Base-by-base conservation (phyloP, 1,140 invertebrate species). In the Cheumatopsyche charites region DNA sequence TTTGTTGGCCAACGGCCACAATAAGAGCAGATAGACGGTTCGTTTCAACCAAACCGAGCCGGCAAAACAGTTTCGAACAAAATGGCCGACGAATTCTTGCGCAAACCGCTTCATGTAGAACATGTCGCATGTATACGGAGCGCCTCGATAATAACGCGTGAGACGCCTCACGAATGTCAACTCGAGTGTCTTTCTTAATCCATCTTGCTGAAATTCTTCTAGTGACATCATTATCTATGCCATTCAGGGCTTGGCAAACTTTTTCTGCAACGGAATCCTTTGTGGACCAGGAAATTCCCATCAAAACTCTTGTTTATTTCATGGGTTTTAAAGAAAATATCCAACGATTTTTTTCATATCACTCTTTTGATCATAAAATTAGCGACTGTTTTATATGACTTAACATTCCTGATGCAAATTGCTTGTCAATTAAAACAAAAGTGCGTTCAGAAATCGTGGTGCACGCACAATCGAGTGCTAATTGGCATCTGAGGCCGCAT, bases 111-210 rank as follows among this genome's bases (percentile, higher is more conserved):
- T 52, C 52, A 68, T 61, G 25, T 61, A n/a, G n/a, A n/a, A 68
- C 52, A 68, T 61, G 25, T 61, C 7, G n/a, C 15, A 66, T 29
- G 41, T 66, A 66, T 66, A 66, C 29, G 29, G 63, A 66, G 52
- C 36, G 47, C 67, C 67, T 17, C 13, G 47, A 68, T 68, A 68
- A 68, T 68, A 68, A 68, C 52, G 67, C 45, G 36, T n/a, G 5
- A 36, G 29, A 25, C 62, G 29, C 29, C 7, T 13, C 6, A 17
- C 17, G 62, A 63, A 63, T 63, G 26, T 25, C 26, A 63, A 63
- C 4, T 19, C 49, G 9, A 36, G 9, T 36, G 29, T 19, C 55
- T 61, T 61, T 61, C 55, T 61, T 61, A 3, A 36, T 36, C 29
- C 29, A 36, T 36, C 29, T 36, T 36, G 29, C 29, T 36, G 29